These are phyloP conservation scores for Montipora capitata DNA, from an alignment of 92 coral and sea anemone species.

Conservation along the genomic window DNA sequence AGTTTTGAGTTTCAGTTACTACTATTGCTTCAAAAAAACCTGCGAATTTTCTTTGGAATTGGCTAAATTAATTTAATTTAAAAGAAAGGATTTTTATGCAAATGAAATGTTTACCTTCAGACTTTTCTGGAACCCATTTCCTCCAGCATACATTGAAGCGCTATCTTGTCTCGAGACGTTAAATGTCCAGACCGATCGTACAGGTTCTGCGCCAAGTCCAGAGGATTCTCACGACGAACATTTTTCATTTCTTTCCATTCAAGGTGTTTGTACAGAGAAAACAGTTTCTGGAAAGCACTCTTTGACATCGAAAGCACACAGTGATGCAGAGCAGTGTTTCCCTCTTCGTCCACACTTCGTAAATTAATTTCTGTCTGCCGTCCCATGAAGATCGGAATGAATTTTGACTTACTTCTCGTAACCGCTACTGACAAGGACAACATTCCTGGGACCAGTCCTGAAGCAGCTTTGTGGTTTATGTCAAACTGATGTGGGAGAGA, in stretches of 20 bases:
- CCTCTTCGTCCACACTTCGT: conserved; percentile 23
- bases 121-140: neutral
- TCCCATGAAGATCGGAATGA: conserved; percentile 22
- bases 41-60: no score
- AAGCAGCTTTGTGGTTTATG: neutral
- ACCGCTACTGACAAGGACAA: conserved; percentile 50
- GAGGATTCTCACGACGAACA: conserved; percentile 1
- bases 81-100: no score
- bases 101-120: no score
- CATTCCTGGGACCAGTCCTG: conserved; percentile 26
- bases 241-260: conserved; percentile 47
- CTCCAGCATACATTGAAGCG: neutral
- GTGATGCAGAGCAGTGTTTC: conserved; percentile 66
- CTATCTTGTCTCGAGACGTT: neutral
- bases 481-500: conserved; percentile 9
- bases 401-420: conserved; percentile 15
- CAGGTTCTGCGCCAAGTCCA: conserved; percentile 10
- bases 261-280: neutral
- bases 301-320: conserved; percentile 22
- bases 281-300: conserved; percentile 32
- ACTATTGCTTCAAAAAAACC: no score
- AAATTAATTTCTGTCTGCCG: neutral
- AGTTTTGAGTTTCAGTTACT: no score
- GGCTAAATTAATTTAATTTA: no score
- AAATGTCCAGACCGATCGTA: neutral